A percentile compares a stretch with the other conserved stretches of the same genome.
phyloP scores from a whole-genome alignment of 2,888 invertebrate species.

The Acleris sparsana region DNA sequence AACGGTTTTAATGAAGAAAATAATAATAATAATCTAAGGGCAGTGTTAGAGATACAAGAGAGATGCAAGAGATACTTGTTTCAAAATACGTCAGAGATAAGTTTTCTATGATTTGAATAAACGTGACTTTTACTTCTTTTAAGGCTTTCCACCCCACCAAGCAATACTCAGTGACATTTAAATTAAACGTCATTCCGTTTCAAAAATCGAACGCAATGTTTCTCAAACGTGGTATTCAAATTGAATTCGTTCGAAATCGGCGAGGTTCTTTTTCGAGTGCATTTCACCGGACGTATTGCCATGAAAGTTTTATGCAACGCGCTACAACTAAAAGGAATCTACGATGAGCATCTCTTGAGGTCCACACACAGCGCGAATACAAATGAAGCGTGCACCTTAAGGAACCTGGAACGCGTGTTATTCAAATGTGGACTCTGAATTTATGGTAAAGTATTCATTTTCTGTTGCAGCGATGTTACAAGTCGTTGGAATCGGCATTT shows the following conservation, averaged over 20 bases:
- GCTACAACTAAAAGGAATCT: conserved; percentile 35
- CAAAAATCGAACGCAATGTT: conserved; percentile 27
- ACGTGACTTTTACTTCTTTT: too few relatives aligned
- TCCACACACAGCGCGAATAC: conserved; percentile 27
- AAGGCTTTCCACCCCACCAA: background rate
- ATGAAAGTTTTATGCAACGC: conserved; percentile 35
- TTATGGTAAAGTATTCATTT: conserved; percentile 18
- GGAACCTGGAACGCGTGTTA: conserved; percentile 21
- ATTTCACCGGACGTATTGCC: conserved; percentile 35
- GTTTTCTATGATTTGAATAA: too few relatives aligned
- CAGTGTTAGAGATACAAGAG: too few relatives aligned
- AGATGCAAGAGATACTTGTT: too few relatives aligned
- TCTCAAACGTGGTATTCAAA: conserved; percentile 29
- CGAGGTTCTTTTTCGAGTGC: conserved; percentile 33
- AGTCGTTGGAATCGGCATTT: conserved; percentile 24
- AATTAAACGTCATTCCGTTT: conserved; percentile 10
- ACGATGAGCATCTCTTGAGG: conserved; percentile 35
- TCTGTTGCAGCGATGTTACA: conserved; percentile 2
- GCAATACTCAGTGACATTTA: conserved; percentile 1
- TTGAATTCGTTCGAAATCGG: conserved; percentile 32
- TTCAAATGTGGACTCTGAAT: conserved; percentile 24
- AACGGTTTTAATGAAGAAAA: too few relatives aligned
- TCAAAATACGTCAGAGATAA: too few relatives aligned
- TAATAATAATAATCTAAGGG: too few relatives aligned
- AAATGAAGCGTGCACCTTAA: conserved; percentile 36